phyloP scores from a whole-genome alignment of 1,140 invertebrate species.

The Scylla paramamosain region DNA sequence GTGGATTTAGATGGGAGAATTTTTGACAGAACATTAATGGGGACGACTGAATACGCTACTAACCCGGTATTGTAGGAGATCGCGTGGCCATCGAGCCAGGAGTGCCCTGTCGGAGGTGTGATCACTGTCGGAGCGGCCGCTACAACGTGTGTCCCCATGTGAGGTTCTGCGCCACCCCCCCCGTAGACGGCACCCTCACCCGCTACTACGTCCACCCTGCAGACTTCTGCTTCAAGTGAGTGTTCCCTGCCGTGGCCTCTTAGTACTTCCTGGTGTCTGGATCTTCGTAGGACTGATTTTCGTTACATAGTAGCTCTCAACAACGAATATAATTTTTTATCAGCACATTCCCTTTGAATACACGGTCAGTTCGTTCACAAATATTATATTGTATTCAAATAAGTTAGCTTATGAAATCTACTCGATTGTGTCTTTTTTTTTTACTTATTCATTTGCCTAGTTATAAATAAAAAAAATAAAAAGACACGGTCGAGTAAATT shows the following conservation, averaged over 20 bases:
- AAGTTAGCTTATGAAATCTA: too few relatives aligned
- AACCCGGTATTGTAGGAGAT: slow-evolving; percentile 85
- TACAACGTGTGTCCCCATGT: slow-evolving; percentile 95
- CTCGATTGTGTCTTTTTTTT: too few relatives aligned
- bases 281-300: not conserved
- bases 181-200: slow-evolving; percentile 90
- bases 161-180: slow-evolving; percentile 94
- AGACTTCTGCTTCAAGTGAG: slow-evolving; percentile 95
- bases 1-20: too few relatives aligned
- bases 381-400: too few relatives aligned
- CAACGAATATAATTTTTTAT: too few relatives aligned
- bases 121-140: slow-evolving; percentile 90
- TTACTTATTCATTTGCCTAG: too few relatives aligned
- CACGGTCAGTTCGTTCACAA: too few relatives aligned
- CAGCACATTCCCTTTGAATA: too few relatives aligned
- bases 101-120: slow-evolving; percentile 91
- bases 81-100: slow-evolving; percentile 96
- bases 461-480: too few relatives aligned
- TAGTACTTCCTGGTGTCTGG: too few relatives aligned
- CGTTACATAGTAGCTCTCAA: too few relatives aligned
- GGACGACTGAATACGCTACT: not conserved
- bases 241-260: not conserved
- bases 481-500: too few relatives aligned
- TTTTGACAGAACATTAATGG: not conserved
- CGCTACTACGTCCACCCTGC: slow-evolving; percentile 93